Percentiles rank a stretch among this genome's conserved stretches.
phyloP scores from a whole-genome alignment of 2,888 invertebrate genomes.

The Lasius fuliginosus region DNA sequence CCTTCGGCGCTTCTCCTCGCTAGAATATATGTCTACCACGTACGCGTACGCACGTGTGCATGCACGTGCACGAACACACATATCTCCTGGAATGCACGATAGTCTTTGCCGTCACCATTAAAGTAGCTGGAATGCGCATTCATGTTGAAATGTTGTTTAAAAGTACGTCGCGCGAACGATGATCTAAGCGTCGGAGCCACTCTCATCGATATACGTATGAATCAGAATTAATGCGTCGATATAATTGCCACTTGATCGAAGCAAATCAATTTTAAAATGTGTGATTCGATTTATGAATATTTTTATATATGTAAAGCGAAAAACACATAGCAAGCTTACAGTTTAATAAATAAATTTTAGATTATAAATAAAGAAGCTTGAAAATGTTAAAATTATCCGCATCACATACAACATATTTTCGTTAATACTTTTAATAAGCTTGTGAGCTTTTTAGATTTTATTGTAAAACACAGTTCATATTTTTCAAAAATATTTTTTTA shows the following conservation, averaged over 20 bases:
- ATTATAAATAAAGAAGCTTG: neutral
- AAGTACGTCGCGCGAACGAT: neutral
- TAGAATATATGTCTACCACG: conserved; percentile 46
- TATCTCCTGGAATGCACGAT: conserved; percentile 47
- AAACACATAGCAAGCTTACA: neutral
- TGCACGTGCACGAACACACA: conserved; percentile 8
- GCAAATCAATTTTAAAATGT: neutral
- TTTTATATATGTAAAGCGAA: neutral
- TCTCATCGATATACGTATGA: neutral
- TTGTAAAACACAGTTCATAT: neutral
- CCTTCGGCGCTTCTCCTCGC: conserved; percentile 25
- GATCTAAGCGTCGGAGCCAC: neutral
- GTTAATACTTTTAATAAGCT: neutral
- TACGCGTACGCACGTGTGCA: conserved; percentile 1
- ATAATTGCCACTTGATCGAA: neutral
- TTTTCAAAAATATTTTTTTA: neutral
- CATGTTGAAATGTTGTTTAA: conserved; percentile 24
- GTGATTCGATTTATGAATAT: neutral
- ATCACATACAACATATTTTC: neutral
- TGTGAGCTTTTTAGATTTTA: neutral
- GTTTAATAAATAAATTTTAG: neutral
- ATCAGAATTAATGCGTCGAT: neutral
- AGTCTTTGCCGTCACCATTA: conserved; percentile 45
- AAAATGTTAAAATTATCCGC: neutral
- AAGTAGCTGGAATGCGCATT: conserved; percentile 43